A percentile compares a stretch with the other conserved stretches of the same genome.
Conservation (phyloP, 2,888 invertebrate genomes). For the Plebejus anna region DNA sequence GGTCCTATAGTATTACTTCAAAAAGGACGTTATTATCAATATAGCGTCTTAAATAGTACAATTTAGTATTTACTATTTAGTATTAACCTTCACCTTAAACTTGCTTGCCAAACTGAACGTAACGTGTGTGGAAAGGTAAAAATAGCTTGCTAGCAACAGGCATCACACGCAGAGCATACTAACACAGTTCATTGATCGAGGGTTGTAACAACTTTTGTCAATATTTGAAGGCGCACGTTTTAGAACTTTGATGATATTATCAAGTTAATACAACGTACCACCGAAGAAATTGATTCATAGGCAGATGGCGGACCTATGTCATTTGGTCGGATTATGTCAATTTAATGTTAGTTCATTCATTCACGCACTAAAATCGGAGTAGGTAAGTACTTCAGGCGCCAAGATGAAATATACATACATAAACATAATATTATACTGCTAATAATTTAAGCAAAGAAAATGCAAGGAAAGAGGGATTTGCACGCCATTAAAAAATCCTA, state of each 20-base stretch:
- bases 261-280: neutral
- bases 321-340: no score
- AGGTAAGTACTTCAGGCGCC: no score
- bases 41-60: neutral
- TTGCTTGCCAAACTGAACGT: neutral
- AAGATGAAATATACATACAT: no score
- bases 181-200: slow-evolving; percentile 5
- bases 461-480: neutral
- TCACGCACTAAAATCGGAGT: no score
- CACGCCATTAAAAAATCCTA: no score
- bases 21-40: no score
- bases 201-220: neutral
- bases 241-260: neutral
- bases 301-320: no score
- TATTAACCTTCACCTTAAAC: neutral
- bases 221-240: neutral
- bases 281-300: no score
- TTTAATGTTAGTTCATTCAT: no score
- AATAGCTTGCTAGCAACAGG: neutral
- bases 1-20: no score
- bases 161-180: neutral
- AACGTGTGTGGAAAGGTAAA: slow-evolving; percentile 14
- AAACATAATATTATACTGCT: no score
- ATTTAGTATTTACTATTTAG: neutral
- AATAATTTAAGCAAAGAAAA: neutral